Base-by-base conservation (phyloP, 2,797 vertebrate species). In the Etheostoma perlongum region DNA sequence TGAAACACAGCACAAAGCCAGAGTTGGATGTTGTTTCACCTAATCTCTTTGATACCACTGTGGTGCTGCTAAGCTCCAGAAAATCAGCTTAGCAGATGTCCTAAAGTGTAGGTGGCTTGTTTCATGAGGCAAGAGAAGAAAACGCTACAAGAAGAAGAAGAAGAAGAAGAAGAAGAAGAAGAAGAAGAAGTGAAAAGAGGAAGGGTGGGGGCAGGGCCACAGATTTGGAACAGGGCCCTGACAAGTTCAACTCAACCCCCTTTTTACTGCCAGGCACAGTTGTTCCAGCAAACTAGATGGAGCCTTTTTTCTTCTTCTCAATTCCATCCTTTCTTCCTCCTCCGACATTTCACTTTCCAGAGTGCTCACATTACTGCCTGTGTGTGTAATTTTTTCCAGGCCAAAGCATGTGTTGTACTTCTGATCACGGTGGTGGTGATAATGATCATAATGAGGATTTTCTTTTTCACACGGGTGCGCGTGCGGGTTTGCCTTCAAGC, bases 71-170 rank as follows among this genome's bases (percentile, higher is more conserved):
- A 94, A 95, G 91, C 91, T 89, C 86, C 89, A 92, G 91, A 92
- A 94, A 95, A 95, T 94, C 93, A 95, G 93, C 91, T 95, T 95
- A 95, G 90, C 94, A 94, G 91, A 95, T 94, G 94, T 94, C 91
- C 92, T 93, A 83, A 91, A 92, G 92, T 93, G 92, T 91, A 94
- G 93, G 93, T 94, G 93, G 92, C 91, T 94, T 92, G 90, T 94
- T 95, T 93, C 89, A 92, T 88, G 86, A 90, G 84, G 89, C 86
- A 86, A 74, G 79, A 84, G 87, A 86, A 89, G 91, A 90, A 86
- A 86, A 85, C 52, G 63, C 74, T 81, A 82, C 72, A 79, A 90
- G 82, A 83, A 74, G 66, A 74, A 81, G 69, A 74, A 58, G 74
- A 71, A 71, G 72, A 73, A n/a, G 42, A 23, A 21, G n/a, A n/a